Conservation (phyloP, 1,140 invertebrate genomes). For the Heliconius hewitsoni region DNA sequence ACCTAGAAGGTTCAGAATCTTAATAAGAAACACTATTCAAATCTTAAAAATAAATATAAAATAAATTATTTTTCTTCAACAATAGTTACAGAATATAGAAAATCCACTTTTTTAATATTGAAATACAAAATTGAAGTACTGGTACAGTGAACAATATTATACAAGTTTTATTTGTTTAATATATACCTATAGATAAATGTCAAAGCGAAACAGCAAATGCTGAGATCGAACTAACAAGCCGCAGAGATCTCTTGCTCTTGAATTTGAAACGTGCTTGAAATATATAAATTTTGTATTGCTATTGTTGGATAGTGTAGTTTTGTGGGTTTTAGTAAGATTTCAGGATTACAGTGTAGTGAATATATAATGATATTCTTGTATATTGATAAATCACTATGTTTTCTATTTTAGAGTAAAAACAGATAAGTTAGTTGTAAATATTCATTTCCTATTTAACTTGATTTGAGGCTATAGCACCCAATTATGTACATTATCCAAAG, state of each 20-base stretch:
- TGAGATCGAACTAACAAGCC: neutral
- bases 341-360: neutral
- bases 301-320: neutral
- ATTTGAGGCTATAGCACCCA: no score
- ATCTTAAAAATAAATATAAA: no score
- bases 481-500: no score
- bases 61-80: no score
- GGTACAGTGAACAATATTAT: neutral
- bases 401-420: no score
- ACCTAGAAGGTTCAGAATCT: no score
- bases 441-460: no score
- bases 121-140: neutral
- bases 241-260: neutral
- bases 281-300: neutral
- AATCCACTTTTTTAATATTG: neutral
- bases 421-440: no score
- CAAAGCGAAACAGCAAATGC: neutral
- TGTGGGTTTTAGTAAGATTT: neutral
- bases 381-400: no score
- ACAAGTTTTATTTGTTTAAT: neutral
- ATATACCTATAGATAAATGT: neutral
- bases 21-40: no score
- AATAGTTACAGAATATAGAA: no score
- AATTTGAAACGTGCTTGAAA: constrained; percentile 6
- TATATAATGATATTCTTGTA: no score